Conservation (phyloP, 35 echinoderm and acorn worm species). For the Patiria miniata region DNA sequence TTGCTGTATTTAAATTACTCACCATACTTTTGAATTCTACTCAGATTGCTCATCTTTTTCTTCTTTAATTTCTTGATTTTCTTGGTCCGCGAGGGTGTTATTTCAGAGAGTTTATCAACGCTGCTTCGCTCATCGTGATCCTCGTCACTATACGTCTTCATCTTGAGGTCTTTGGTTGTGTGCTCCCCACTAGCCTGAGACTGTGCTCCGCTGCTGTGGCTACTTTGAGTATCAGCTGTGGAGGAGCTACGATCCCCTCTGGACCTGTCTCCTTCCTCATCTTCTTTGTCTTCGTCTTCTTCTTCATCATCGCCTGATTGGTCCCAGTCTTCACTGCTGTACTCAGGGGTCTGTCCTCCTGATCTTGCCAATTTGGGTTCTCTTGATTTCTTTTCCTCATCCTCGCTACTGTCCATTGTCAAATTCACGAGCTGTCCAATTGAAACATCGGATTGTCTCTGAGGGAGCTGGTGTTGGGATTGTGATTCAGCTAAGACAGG, state of each 20-base stretch:
- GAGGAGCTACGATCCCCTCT: background rate
- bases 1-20: background rate
- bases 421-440: background rate
- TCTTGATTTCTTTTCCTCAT: background rate
- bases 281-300: background rate
- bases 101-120: background rate
- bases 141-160: background rate
- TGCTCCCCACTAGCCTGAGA: background rate
- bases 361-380: background rate
- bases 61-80: conserved; percentile 16
- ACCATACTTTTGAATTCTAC: conserved; percentile 17
- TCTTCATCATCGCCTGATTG: background rate
- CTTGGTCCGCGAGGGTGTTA: background rate
- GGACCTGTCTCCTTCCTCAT: background rate
- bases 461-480: background rate
- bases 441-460: background rate
- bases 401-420: background rate
- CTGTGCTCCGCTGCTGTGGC: background rate
- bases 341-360: background rate
- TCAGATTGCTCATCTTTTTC: conserved; percentile 12
- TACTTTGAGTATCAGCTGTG: background rate
- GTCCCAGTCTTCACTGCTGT: conserved; percentile 11
- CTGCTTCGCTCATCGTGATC: background rate
- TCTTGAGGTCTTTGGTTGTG: background rate
- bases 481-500: background rate